Percentiles rank a stretch among this genome's conserved stretches.
phyloP scores from a whole-genome alignment of 2,797 vertebrate genomes.

The Rhynchonycteris naso region DNA sequence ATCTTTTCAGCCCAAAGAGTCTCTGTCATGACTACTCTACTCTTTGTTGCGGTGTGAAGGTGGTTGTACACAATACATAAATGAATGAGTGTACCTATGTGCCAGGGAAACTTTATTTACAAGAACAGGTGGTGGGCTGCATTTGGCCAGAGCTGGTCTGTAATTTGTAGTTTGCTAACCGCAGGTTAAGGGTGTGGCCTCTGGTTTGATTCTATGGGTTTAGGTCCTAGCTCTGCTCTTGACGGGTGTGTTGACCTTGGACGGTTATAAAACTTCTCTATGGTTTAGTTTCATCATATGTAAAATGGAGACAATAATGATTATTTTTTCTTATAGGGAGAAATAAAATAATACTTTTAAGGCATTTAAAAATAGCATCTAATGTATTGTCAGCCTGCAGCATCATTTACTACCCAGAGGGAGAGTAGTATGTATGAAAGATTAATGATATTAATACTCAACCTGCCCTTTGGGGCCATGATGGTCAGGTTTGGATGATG shows the following conservation, averaged over 20 bases:
- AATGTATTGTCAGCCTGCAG: not conserved
- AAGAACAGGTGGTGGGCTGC: not conserved
- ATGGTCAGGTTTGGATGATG: not conserved
- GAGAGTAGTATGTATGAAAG: not conserved
- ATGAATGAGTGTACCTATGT: not conserved
- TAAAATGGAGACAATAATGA: not conserved
- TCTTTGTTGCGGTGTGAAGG: not conserved
- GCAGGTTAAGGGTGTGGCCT: not conserved
- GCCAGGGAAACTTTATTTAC: not conserved
- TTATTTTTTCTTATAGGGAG: not conserved
- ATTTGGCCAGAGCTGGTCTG: not conserved
- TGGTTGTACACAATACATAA: not conserved
- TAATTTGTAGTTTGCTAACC: not conserved
- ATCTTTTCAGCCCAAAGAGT: not conserved
- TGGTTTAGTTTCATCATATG: not conserved
- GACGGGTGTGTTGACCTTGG: not conserved
- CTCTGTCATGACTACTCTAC: not conserved
- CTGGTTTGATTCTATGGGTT: not conserved
- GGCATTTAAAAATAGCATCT: not conserved
- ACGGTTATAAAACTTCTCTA: not conserved
- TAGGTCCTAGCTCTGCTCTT: not conserved
- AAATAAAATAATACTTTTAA: not conserved
- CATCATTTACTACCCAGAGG: not conserved
- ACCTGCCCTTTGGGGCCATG: not conserved
- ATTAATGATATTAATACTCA: not conserved